Evolutionary conservation across 2,797 vertebrate species (phyloP).

Genomic region (Hephaestus fuliginosus): DNA sequence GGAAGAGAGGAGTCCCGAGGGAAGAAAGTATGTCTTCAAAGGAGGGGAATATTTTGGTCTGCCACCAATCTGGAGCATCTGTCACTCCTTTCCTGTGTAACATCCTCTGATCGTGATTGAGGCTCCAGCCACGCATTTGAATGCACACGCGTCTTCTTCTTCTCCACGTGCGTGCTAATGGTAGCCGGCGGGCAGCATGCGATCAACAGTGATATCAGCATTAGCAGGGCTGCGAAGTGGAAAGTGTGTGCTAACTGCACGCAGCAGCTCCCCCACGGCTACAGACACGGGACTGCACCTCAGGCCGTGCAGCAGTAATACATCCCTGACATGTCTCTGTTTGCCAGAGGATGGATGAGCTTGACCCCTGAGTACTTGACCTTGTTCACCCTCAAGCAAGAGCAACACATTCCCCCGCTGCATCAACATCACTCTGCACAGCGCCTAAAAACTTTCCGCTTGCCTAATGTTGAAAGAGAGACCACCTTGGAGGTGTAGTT

Average conservation of each 20-base stretch:
- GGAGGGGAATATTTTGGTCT: conserved; percentile 58
- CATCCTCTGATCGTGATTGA: conserved; percentile 40
- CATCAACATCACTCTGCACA: conserved; percentile 41
- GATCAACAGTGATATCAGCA: conserved; percentile 9
- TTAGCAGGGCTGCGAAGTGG: conserved; percentile 16
- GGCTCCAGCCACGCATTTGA: conserved; percentile 8
- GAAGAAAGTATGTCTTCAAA: conserved; percentile 58
- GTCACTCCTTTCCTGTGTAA: conserved; percentile 62
- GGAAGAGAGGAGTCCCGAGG: conserved; percentile 28
- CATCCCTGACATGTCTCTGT: conserved; percentile 55
- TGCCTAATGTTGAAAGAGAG: conserved; percentile 35
- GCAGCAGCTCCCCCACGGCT: conserved; percentile 32
- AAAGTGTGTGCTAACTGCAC: conserved; percentile 24
- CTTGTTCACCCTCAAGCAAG: conserved; percentile 51
- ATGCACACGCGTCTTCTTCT: too few relatives aligned
- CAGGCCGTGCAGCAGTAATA: conserved; percentile 25
- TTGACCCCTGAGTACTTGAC: conserved; percentile 71
- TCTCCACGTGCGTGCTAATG: neutral
- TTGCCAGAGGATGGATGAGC: conserved; percentile 64
- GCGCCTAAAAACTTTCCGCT: conserved; percentile 31
- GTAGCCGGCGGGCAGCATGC: conserved; percentile 14
- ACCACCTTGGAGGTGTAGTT: conserved; percentile 52
- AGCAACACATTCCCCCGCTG: conserved; percentile 60
- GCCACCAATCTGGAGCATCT: conserved; percentile 68
- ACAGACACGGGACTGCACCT: conserved; percentile 17